phyloP scores from a whole-genome alignment of 2,113 vertebrate genomes.

The Climacteris rufus region DNA sequence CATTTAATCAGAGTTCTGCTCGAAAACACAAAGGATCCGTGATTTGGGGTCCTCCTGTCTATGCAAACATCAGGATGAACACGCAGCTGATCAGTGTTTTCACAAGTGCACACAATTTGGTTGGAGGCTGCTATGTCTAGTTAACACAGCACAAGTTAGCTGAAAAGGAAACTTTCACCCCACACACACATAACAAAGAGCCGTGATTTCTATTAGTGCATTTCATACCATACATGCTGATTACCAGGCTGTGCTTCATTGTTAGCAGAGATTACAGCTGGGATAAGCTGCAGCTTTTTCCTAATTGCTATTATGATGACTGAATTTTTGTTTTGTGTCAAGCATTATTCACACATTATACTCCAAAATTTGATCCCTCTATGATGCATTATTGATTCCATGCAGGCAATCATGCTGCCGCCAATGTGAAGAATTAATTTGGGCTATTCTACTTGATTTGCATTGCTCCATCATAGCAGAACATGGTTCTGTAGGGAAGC shows the following conservation, averaged over 20 bases:
- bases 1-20: constrained; percentile 32
- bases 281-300: constrained; percentile 59
- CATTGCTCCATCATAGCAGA: constrained; percentile 38
- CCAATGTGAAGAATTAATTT: constrained; percentile 60
- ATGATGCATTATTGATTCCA: constrained; percentile 55
- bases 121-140: constrained; percentile 5
- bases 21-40: not conserved
- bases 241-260: constrained; percentile 56
- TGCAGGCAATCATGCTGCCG: constrained; percentile 31
- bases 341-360: constrained; percentile 56
- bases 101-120: not conserved
- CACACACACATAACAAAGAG: constrained; percentile 35
- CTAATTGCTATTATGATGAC: constrained; percentile 64
- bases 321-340: constrained; percentile 65
- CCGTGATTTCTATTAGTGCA: constrained; percentile 52
- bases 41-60: constrained; percentile 5
- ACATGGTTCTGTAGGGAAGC: not conserved
- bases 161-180: constrained; percentile 60
- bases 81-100: constrained; percentile 21
- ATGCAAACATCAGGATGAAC: not conserved
- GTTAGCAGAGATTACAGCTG: constrained; percentile 57
- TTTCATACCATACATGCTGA: constrained; percentile 60
- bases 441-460: constrained; percentile 54
- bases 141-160: constrained; percentile 50
- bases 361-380: constrained; percentile 61